Evolutionary conservation across 2,888 invertebrate species (phyloP).

Genomic region (Torymus texanus): DNA sequence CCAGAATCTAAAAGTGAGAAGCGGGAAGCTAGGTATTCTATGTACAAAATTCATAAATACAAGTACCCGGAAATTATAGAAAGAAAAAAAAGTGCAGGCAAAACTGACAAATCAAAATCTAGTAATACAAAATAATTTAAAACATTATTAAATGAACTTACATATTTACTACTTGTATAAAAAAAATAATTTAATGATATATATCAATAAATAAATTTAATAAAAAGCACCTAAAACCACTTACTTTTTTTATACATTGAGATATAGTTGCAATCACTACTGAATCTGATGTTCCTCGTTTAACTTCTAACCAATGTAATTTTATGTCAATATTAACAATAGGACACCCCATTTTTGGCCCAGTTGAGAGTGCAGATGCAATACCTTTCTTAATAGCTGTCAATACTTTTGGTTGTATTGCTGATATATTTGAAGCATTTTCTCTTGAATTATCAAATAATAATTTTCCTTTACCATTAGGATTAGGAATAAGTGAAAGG

Average conservation of each 20-base stretch:
- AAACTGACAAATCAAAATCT: constrained; percentile 8
- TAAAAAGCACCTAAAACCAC: constrained; percentile 37
- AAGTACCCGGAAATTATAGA: constrained; percentile 34
- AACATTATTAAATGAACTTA: not conserved
- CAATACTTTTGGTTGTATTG: constrained; percentile 81
- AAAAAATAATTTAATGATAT: not conserved
- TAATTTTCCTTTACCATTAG: constrained; percentile 69
- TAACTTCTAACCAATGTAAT: constrained; percentile 85
- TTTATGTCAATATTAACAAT: constrained; percentile 86
- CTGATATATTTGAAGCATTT: constrained; percentile 81
- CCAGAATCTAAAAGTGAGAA: constrained; percentile 9
- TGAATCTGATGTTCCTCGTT: constrained; percentile 86
- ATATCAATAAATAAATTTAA: no score
- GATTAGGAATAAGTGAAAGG: constrained; percentile 79
- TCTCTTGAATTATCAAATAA: constrained; percentile 83
- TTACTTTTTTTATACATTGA: constrained; percentile 88
- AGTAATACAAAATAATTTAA: constrained; percentile 3
- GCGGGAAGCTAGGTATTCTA: not conserved
- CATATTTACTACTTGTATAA: not conserved
- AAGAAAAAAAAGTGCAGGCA: constrained; percentile 24
- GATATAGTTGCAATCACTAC: constrained; percentile 88
- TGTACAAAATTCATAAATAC: constrained; percentile 44
- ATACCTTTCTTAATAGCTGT: constrained; percentile 85
- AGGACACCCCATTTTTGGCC: constrained; percentile 91
- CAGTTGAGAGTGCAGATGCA: constrained; percentile 82